Percentiles rank a stretch among this genome's conserved stretches.
phyloP scores from a whole-genome alignment of 1,140 invertebrate species.

The Camponotus floridanus region DNA sequence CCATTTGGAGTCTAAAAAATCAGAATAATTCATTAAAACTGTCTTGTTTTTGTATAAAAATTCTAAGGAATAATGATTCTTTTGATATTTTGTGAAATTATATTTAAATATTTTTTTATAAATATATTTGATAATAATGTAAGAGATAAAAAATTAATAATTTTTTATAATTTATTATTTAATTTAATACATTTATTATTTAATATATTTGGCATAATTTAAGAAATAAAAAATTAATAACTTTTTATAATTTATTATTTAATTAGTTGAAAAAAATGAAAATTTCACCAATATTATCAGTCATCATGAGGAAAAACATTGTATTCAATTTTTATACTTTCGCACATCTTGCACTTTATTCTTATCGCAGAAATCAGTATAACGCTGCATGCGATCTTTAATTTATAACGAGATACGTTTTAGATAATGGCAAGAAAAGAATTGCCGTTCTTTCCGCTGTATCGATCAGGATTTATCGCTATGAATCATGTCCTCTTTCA shows the following conservation, averaged over 20 bases:
- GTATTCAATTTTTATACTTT: not conserved
- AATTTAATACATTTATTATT: too few species aligned
- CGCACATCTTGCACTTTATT: not conserved
- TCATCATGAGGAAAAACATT: not conserved
- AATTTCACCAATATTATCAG: not conserved
- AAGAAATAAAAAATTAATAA: not conserved
- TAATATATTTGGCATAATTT: not conserved
- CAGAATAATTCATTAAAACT: not conserved
- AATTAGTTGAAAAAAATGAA: not conserved
- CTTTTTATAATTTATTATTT: not conserved
- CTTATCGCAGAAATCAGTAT: conserved; percentile 36
- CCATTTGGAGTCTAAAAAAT: not conserved
- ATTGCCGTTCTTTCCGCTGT: not conserved
- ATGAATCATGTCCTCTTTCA: not conserved
- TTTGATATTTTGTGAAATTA: not conserved
- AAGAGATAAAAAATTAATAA: not conserved
- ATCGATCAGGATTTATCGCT: conserved; percentile 24
- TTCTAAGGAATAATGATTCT: not conserved
- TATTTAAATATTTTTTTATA: not conserved
- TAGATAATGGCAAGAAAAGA: conserved; percentile 29
- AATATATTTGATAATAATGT: not conserved
- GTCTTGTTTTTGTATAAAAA: not conserved
- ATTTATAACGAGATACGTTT: conserved; percentile 38
- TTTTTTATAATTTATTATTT: not conserved
- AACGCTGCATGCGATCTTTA: conserved; percentile 34